phyloP scores from a whole-genome alignment of 2,888 invertebrate species.

The Neuroscelio doddi region DNA sequence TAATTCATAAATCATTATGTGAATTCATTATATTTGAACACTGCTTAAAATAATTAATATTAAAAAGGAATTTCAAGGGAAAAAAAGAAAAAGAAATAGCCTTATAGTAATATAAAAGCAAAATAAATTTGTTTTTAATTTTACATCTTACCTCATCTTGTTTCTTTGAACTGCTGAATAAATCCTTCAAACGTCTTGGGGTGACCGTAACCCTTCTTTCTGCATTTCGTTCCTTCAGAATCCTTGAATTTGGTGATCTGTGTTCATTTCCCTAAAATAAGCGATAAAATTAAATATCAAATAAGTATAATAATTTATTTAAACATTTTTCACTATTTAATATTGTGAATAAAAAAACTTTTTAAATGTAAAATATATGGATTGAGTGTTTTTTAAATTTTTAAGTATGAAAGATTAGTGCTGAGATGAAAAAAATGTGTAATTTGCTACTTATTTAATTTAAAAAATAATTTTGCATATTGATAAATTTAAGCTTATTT shows the following conservation, averaged over 20 bases:
- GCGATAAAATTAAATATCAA: conserved; percentile 6
- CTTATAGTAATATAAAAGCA: not conserved
- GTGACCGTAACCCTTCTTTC: conserved; percentile 61
- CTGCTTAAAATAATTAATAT: too few species aligned
- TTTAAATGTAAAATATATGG: not conserved
- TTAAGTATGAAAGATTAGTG: too few species aligned
- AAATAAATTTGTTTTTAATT: conserved; percentile 1
- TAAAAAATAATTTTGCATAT: too few species aligned
- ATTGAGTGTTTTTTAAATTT: too few species aligned
- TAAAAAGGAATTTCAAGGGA: too few species aligned
- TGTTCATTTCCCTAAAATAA: conserved; percentile 59
- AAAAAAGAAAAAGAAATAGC: not conserved
- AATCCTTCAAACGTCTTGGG: conserved; percentile 60
- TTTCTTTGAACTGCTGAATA: conserved; percentile 58
- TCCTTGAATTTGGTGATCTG: conserved; percentile 59
- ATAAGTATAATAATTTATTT: conserved; percentile 1
- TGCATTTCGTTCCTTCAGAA: conserved; percentile 62
- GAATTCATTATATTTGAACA: too few species aligned
- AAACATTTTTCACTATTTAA: too few species aligned
- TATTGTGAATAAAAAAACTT: not conserved
- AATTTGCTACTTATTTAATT: too few species aligned
- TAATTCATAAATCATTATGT: too few species aligned
- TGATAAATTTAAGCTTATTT: too few species aligned
- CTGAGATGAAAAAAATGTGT: too few species aligned
- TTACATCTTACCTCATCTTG: conserved; percentile 61